Base-by-base conservation (phyloP, 2,797 vertebrate genomes). In the Alexandromys oeconomus region DNA sequence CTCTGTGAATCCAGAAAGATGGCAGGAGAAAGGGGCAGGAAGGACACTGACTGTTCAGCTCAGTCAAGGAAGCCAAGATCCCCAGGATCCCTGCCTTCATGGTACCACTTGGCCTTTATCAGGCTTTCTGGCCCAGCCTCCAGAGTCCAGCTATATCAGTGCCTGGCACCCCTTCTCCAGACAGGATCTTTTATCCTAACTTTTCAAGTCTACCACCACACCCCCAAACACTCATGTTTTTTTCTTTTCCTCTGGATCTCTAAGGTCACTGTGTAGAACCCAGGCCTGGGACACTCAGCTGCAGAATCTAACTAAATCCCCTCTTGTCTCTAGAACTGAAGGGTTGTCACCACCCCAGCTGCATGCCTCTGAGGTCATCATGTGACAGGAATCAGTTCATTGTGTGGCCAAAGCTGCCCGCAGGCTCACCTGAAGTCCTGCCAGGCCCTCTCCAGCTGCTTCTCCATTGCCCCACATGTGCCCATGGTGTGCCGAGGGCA, bases 201-300 rank as follows among this genome's bases (percentile, higher is more conserved):
- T 19, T 12, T 57, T 31, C 25, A 31, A 5, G 1, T 34, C 40
- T 46, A 13, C 27, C 7, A 10, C 6, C 0, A 0, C 6, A 43
- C 31, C 6, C 69, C 27, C 19, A 21, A 31, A n/a, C 11, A 43
- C 3, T 61, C 27, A 40, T 10, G 0, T 13, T 25, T 71, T 17
- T 29, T 17, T 54, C n/a, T 7, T 43, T 2, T 73, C 29, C n/a
- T 4, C 17, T 74, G 37, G 6, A 34, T 31, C 37, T 29, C 37
- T 12, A 5, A 46, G 37, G 37, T 3, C 54, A 46, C 19, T 74
- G 2, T 59, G 48, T 31, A 12, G 51, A 59, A 7, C 29, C 80
- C 48, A 88, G 46, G 31, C 46, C 15, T 65, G 25, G 21, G 34
- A 4, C 25, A 5, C 78, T 73, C 17, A 6, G 17, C 9, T 65